These are phyloP conservation scores for Drosophila parthenogenetica DNA, from an alignment of 2,888 invertebrate genomes.

Conservation along the genomic window DNA sequence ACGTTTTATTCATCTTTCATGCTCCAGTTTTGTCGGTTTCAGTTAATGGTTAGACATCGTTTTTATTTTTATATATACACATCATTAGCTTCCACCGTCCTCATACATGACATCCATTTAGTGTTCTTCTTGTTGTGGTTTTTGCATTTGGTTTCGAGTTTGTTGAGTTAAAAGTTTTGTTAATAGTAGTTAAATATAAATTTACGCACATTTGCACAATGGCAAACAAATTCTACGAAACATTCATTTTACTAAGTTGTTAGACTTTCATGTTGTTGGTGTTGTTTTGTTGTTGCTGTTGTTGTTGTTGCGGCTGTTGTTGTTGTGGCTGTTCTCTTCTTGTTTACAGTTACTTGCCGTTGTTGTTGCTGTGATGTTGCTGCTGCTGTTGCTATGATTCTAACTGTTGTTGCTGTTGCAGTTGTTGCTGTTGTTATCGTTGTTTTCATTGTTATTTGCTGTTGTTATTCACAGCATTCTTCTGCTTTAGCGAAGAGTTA, in stretches of 20 bases:
- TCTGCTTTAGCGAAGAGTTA: conserved; percentile 15
- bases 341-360: not conserved
- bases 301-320: conserved; percentile 16
- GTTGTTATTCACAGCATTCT: conserved; percentile 15
- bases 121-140: conserved; percentile 6
- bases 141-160: conserved; percentile 17
- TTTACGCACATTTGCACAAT: conserved; percentile 42
- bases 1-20: not conserved
- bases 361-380: not conserved
- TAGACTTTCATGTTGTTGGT: conserved; percentile 7
- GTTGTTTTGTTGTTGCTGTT: conserved; percentile 14
- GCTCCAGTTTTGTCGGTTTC: conserved; percentile 19
- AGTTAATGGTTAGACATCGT: conserved; percentile 31
- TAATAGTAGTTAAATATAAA: conserved; percentile 47
- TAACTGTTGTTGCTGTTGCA: conserved; percentile 11
- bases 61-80: conserved; percentile 31
- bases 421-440: conserved; percentile 19
- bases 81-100: conserved; percentile 36
- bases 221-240: conserved; percentile 51
- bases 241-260: conserved; percentile 45
- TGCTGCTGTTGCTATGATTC: not conserved
- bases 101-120: conserved; percentile 10
- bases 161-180: conserved; percentile 40
- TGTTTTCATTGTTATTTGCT: conserved; percentile 16
- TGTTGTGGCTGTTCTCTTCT: not conserved